A percentile compares a stretch with the other conserved stretches of the same genome.
Conservation (phyloP, 2,888 invertebrate genomes). For the Metopia argyrocephala region DNA sequence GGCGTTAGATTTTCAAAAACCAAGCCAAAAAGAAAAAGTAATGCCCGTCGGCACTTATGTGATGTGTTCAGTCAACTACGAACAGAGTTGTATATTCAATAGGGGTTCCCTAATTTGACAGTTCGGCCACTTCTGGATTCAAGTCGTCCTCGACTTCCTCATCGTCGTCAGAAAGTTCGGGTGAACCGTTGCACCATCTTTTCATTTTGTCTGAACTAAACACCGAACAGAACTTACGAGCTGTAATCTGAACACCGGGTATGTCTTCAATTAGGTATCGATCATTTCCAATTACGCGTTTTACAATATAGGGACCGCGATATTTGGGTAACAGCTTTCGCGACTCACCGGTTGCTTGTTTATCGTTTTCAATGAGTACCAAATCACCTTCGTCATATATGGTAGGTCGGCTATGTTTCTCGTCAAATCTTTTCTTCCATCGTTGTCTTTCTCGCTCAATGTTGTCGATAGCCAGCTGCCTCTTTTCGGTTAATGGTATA, state of each 20-base stretch:
- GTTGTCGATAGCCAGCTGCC: conserved; percentile 10
- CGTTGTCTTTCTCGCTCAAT: conserved; percentile 25
- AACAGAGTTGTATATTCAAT: too few species aligned
- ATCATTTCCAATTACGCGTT: conserved; percentile 51
- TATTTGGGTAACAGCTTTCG: conserved; percentile 57
- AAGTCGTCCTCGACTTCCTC: background rate
- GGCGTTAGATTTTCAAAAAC: too few species aligned
- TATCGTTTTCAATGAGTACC: conserved; percentile 47
- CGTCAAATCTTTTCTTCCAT: background rate
- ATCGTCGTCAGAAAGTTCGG: background rate
- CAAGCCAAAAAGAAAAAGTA: too few species aligned
- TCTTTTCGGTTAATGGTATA: conserved; percentile 18
- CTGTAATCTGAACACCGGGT: conserved; percentile 34
- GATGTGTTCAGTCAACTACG: too few species aligned
- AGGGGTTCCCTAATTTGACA: background rate
- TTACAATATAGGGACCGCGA: background rate
- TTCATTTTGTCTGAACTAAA: conserved; percentile 58
- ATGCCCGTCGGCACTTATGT: background rate
- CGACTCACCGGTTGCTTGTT: conserved; percentile 54
- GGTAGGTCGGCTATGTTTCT: background rate
- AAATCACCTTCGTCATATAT: conserved; percentile 36
- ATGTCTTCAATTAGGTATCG: conserved; percentile 63
- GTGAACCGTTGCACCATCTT: conserved; percentile 39
- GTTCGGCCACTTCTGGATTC: background rate
- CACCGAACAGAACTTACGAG: conserved; percentile 40